Conservation (phyloP, 2,113 vertebrate genomes). For the Corapipo altera region DNA sequence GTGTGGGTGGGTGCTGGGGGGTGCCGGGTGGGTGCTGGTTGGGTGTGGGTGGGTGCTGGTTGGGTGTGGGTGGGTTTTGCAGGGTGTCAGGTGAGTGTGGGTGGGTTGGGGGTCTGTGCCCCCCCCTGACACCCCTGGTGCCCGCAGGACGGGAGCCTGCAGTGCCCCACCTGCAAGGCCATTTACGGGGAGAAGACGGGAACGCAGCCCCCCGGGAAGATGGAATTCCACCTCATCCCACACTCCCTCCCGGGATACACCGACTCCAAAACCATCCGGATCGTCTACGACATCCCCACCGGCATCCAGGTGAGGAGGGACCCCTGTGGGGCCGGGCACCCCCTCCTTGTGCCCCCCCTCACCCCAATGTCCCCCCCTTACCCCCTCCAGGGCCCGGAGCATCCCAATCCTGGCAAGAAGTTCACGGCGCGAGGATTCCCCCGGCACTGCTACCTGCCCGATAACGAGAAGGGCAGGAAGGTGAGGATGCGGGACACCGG, state of each 20-base stretch:
- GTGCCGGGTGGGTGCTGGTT: no score
- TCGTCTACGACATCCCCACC: constrained; percentile 93
- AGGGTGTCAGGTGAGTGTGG: not conserved
- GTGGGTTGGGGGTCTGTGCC: not conserved
- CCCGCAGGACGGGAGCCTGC: constrained; percentile 90
- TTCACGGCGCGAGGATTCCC: constrained; percentile 95
- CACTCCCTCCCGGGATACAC: constrained; percentile 90
- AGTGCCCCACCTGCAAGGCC: constrained; percentile 96
- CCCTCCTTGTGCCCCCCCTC: not conserved
- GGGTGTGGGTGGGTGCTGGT: no score
- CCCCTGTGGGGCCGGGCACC: rapidly evolving
- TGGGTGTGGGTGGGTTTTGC: no score
- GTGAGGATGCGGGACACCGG: constrained; percentile 32
- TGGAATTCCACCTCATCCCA: constrained; percentile 96
- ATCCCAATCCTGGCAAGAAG: constrained; percentile 92
- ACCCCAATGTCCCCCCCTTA: rapidly evolving
- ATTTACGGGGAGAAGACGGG: constrained; percentile 97
- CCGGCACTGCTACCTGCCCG: constrained; percentile 94
- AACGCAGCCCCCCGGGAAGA: constrained; percentile 95
- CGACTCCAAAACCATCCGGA: constrained; percentile 91
- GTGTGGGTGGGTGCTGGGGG: no score
- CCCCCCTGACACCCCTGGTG: not conserved
- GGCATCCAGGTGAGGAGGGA: constrained; percentile 85
- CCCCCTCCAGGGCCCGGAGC: constrained; percentile 85
- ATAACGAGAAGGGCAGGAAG: constrained; percentile 93